Base-by-base conservation (phyloP, 2,113 vertebrate genomes). In the Mola mola region DNA sequence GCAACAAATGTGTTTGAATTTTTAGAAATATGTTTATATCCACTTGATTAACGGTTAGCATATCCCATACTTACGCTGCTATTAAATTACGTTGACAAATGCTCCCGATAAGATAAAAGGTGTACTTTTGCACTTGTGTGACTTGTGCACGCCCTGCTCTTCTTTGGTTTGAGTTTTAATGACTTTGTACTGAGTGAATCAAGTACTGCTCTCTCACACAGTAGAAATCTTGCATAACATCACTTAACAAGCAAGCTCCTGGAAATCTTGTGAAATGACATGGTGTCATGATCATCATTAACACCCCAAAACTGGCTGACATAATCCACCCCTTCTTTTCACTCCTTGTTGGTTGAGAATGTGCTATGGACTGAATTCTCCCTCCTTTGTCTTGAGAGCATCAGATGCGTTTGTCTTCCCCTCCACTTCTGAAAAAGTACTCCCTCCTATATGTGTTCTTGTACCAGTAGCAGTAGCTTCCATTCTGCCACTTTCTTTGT, bases 321-420 rank as follows among this genome's bases (percentile, higher is more conserved):
- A 60, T 73, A 79, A 81, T 88, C 81, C 72, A 81, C 87, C 78
- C 50, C 87, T 88, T 82, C 86, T 87, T 75, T 86, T 50, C 84
- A 73, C 81, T 79, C 41, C 55, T 86, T 83, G 60, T 77, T 82
- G 84, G 77, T 84, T 83, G 79, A 68, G 68, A 86, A 86, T 84
- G 80, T 86, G 90, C 84, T 80, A 82, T 91, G 85, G 90, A 91
- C 87, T 83, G 88, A 92, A 83, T 90, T 90, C 90, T 86, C 86
- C 85, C 89, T 89, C 90, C 88, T 85, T 88, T 90, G 89, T 88
- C 88, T 88, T 85, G 86, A 88, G 79, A 88, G 85, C 88, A 90
- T 89, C 88, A 66, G 44, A 79, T 25, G 75, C 43, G 73, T 88
- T 85, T 90, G 84, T 91, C 86, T 85, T 66, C 78, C 81, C 72